phyloP scores from a whole-genome alignment of 2,113 vertebrate genomes.

The Gymnocephalus cernua region DNA sequence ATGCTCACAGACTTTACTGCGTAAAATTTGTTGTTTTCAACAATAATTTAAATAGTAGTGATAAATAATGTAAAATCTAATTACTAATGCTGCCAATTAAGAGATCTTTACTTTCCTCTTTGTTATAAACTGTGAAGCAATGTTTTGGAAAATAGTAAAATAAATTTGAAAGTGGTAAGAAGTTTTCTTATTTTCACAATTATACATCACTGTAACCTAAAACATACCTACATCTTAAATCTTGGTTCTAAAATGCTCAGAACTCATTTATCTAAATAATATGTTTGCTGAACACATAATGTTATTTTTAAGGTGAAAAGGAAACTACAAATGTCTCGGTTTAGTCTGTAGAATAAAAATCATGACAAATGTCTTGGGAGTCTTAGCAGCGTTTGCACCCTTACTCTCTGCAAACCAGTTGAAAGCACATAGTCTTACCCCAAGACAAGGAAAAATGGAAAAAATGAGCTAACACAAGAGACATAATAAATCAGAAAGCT shows the following conservation, averaged over 20 bases:
- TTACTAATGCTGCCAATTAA: background rate
- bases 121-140: background rate
- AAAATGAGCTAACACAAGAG: constrained; percentile 64
- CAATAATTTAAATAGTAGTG: background rate
- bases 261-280: background rate
- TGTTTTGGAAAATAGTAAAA: background rate
- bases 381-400: constrained; percentile 32
- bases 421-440: constrained; percentile 41
- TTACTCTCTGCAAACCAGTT: constrained; percentile 48
- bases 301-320: background rate
- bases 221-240: background rate
- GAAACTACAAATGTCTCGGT: constrained; percentile 21
- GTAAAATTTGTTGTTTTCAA: background rate
- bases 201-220: background rate
- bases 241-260: background rate
- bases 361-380: constrained; percentile 47
- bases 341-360: constrained; percentile 56
- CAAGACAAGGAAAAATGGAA: constrained; percentile 64
- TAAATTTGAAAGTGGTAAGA: background rate
- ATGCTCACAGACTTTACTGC: constrained; percentile 29
- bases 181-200: background rate
- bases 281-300: background rate
- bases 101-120: background rate
- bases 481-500: constrained; percentile 95
- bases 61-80: background rate